phyloP scores from a whole-genome alignment of 1,140 invertebrate genomes.

The Pantala flavescens region DNA sequence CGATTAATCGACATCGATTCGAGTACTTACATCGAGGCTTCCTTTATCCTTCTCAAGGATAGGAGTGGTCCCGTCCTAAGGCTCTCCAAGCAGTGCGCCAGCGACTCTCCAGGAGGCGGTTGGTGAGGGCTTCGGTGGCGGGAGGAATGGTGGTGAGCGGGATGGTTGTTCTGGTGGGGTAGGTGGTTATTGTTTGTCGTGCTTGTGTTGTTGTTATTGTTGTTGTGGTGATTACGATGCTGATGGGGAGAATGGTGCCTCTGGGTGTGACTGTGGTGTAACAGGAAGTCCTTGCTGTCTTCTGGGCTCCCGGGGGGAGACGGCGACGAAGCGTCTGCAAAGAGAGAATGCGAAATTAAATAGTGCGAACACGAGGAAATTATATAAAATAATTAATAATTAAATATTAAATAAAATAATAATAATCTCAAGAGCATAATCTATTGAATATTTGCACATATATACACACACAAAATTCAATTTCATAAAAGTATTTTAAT shows the following conservation, averaged over 20 bases:
- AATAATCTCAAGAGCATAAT: too few species aligned
- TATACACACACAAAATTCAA: too few species aligned
- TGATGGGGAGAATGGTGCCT: background rate
- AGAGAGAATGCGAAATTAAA: too few species aligned
- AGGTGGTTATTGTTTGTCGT: conserved; percentile 4
- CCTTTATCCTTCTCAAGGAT: conserved; percentile 11
- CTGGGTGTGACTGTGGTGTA: background rate
- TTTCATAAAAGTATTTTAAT: too few species aligned
- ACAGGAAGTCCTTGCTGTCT: background rate
- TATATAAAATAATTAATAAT: too few species aligned
- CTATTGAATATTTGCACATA: too few species aligned
- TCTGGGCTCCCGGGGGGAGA: background rate
- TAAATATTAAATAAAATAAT: too few species aligned
- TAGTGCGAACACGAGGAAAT: too few species aligned
- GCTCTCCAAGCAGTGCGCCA: conserved; percentile 15
- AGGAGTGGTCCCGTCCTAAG: background rate
- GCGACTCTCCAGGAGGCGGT: conserved; percentile 2
- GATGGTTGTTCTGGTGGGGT: background rate
- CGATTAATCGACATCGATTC: too few species aligned
- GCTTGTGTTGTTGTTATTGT: background rate
- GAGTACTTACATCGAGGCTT: background rate
- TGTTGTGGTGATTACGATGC: background rate
- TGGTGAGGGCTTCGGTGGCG: background rate
- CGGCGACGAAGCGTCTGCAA: background rate
- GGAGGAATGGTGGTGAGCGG: background rate